A percentile compares a stretch with the other conserved stretches of the same genome.
These are phyloP conservation scores for Hassar affinis DNA, from an alignment of 2,113 vertebrate species.

Conservation along the genomic window DNA sequence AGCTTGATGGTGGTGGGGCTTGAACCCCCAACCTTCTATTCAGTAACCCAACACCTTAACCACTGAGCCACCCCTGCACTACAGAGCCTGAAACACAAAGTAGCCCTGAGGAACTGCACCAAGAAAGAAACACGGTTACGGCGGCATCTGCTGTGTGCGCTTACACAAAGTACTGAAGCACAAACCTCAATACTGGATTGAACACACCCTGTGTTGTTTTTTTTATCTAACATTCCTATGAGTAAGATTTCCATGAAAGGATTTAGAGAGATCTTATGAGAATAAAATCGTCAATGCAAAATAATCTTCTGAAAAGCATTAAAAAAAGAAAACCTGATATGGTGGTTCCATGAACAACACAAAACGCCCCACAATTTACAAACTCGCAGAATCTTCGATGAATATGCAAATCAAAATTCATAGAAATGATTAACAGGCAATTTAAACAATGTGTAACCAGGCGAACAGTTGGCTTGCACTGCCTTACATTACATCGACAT, in stretches of 20 bases:
- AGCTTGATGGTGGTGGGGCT: too few species aligned
- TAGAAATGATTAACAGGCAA: too few species aligned
- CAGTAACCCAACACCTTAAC: too few species aligned
- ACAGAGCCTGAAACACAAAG: not conserved
- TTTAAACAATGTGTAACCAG: too few species aligned
- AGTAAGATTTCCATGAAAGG: not conserved
- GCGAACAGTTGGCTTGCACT: too few species aligned
- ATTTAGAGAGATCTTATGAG: not conserved
- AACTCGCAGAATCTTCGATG: not conserved
- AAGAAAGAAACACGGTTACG: slow-evolving; percentile 6
- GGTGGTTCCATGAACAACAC: not conserved
- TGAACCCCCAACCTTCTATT: too few species aligned
- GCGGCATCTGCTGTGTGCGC: slow-evolving; percentile 42
- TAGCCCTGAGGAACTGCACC: not conserved
- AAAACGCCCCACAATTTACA: not conserved
- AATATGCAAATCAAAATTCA: not conserved
- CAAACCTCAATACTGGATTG: not conserved
- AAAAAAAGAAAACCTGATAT: not conserved
- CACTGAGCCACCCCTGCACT: too few species aligned
- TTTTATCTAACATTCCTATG: not conserved
- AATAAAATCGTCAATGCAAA: not conserved
- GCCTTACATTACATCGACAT: too few species aligned
- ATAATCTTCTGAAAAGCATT: not conserved
- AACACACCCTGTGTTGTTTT: not conserved
- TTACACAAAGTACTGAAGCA: not conserved